Percentiles rank a stretch among this genome's conserved stretches.
Evolutionary conservation across 1,140 invertebrate species (phyloP).

Genomic region (Drosophila pandora): DNA sequence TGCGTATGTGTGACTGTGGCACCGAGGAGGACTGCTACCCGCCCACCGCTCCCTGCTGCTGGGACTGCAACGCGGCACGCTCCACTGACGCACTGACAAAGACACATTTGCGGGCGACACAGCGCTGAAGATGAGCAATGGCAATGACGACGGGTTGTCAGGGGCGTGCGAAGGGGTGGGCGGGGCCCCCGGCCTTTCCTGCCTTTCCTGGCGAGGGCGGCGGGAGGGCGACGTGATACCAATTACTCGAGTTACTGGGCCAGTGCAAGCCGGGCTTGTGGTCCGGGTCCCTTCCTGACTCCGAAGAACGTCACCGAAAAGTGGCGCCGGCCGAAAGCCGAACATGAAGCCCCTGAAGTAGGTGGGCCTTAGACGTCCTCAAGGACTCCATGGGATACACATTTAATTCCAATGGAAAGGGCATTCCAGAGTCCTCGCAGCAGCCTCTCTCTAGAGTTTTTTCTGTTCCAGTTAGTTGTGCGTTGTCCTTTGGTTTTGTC

Average conservation of each 20-base stretch:
- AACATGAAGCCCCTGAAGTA: slow-evolving; percentile 7
- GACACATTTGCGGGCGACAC: slow-evolving; percentile 64
- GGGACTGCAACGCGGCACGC: slow-evolving; percentile 48
- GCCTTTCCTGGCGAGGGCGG: not conserved
- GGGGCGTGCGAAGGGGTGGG: not conserved
- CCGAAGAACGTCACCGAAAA: slow-evolving; percentile 56
- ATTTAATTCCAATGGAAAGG: too few relatives aligned
- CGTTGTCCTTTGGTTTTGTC: slow-evolving; percentile 50
- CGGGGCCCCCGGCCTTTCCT: too few relatives aligned
- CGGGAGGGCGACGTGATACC: slow-evolving; percentile 35
- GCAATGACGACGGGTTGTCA: slow-evolving; percentile 27
- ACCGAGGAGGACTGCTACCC: too few relatives aligned
- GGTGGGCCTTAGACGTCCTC: too few relatives aligned
- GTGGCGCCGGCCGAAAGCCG: slow-evolving; percentile 35
- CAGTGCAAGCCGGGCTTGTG: slow-evolving; percentile 31
- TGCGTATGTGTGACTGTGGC: slow-evolving; percentile 17
- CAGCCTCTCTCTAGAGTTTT: not conserved
- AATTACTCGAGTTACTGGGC: slow-evolving; percentile 75
- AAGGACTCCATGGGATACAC: too few relatives aligned
- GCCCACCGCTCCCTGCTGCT: too few relatives aligned
- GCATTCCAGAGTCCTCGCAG: not conserved
- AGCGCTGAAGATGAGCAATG: slow-evolving; percentile 44
- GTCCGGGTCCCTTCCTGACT: slow-evolving; percentile 17
- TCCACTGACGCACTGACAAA: slow-evolving; percentile 75
- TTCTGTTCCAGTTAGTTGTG: slow-evolving; percentile 38